These are phyloP conservation scores for Phyllostomus hastatus DNA, from an alignment of 2,113 vertebrate species.

Conservation along the genomic window DNA sequence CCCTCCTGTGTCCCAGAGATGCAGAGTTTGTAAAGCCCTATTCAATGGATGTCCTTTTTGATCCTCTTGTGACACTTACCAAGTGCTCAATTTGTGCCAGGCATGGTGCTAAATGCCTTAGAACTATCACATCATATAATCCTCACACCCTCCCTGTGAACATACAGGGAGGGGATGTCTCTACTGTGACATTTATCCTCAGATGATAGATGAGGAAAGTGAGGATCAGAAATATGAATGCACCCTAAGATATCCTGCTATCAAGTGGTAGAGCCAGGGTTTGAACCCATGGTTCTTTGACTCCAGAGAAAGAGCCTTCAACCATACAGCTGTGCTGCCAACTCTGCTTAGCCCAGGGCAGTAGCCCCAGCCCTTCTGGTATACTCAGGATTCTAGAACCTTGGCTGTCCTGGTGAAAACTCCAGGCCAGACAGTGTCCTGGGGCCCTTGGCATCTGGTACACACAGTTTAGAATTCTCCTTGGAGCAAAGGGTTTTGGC, in stretches of 20 bases:
- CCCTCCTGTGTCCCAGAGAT: background rate
- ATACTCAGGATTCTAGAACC: background rate
- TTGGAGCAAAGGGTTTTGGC: accelerated
- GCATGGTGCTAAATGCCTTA: background rate
- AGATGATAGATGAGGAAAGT: background rate
- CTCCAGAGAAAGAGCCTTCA: background rate
- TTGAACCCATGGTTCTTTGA: background rate
- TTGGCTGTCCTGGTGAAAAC: background rate
- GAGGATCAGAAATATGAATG: background rate
- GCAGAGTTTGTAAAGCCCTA: background rate
- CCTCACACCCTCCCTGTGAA: background rate
- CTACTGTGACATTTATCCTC: background rate
- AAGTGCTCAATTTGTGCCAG: background rate
- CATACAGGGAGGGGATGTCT: background rate
- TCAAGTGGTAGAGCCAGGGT: background rate
- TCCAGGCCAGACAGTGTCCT: no score
- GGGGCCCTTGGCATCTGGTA: accelerated
- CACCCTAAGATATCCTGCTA: background rate
- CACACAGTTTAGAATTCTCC: background rate
- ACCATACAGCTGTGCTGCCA: background rate
- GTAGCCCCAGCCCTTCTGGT: background rate
- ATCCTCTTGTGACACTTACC: background rate
- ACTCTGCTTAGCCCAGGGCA: background rate
- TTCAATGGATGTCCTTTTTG: background rate
- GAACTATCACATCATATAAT: background rate